Conservation (phyloP, 2,888 invertebrate genomes). For the Syrista parreyssii region DNA sequence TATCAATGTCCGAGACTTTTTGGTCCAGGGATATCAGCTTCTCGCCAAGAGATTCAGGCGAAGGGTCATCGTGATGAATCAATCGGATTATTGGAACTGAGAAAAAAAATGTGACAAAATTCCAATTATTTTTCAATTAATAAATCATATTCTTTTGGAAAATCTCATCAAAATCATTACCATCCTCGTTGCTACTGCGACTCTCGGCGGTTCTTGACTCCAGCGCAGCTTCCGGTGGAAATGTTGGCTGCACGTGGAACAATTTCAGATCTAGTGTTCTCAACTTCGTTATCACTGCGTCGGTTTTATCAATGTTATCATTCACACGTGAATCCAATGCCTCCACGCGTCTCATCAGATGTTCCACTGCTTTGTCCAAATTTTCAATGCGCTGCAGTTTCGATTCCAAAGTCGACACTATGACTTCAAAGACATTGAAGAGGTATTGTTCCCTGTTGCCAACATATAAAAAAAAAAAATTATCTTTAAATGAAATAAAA, state of each 20-base stretch:
- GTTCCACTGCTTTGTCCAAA: slow-evolving; percentile 87
- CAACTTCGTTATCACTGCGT: slow-evolving; percentile 82
- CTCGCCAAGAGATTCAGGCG: slow-evolving; percentile 53
- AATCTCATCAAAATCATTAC: slow-evolving; percentile 28
- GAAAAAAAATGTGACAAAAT: no score
- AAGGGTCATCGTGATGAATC: slow-evolving; percentile 50
- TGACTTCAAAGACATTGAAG: slow-evolving; percentile 89
- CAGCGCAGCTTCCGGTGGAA: slow-evolving; percentile 60
- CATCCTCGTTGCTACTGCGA: slow-evolving; percentile 44
- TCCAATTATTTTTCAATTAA: not conserved
- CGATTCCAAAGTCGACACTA: slow-evolving; percentile 88
- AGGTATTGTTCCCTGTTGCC: slow-evolving; percentile 87
- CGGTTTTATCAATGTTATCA: slow-evolving; percentile 87
- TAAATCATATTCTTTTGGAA: no score
- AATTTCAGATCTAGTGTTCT: slow-evolving; percentile 81
- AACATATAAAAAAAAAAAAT: slow-evolving; percentile 43
- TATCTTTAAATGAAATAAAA: not conserved
- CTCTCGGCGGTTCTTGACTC: slow-evolving; percentile 44
- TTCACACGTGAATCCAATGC: slow-evolving; percentile 83
- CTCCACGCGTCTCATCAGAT: slow-evolving; percentile 87
- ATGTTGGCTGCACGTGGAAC: slow-evolving; percentile 70
- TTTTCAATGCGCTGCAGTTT: slow-evolving; percentile 90
- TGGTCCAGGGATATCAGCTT: slow-evolving; percentile 79
- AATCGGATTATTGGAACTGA: slow-evolving; percentile 52
- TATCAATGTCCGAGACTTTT: slow-evolving; percentile 86